A percentile compares a stretch with the other conserved stretches of the same genome.
These are phyloP conservation scores for Macrosteles quadrilineatus DNA, from an alignment of 1,140 invertebrate species.

Conservation along the genomic window DNA sequence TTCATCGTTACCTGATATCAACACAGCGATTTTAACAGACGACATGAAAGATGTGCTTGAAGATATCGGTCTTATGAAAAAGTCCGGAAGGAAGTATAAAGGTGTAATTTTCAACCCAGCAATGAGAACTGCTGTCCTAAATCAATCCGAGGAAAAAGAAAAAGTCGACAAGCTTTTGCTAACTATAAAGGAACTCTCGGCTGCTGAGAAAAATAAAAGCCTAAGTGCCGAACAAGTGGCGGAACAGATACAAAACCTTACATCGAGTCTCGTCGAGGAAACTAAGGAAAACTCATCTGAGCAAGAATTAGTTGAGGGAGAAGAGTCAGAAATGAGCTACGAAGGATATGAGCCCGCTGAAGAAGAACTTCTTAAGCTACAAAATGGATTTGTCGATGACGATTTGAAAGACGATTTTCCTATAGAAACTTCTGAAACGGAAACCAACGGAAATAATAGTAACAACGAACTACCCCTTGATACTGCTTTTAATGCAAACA, in stretches of 20 bases:
- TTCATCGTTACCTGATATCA: conserved; percentile 20
- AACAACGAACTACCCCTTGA: conserved; percentile 1
- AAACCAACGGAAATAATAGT: background rate
- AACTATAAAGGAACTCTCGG: conserved; percentile 53
- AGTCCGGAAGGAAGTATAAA: conserved; percentile 35
- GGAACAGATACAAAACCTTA: conserved; percentile 48
- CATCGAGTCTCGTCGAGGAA: conserved; percentile 43
- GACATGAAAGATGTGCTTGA: conserved; percentile 55
- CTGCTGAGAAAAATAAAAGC: conserved; percentile 42
- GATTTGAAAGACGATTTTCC: background rate
- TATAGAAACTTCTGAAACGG: background rate
- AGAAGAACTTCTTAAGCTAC: conserved; percentile 28
- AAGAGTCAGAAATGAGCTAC: conserved; percentile 8
- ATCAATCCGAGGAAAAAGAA: conserved; percentile 47
- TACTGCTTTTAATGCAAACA: no score
- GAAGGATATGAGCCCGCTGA: conserved; percentile 31
- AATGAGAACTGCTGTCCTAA: conserved; percentile 43
- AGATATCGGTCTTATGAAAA: conserved; percentile 51
- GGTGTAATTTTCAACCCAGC: conserved; percentile 54
- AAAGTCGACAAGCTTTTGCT: conserved; percentile 53
- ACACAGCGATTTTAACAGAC: conserved; percentile 53
- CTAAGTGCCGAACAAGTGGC: conserved; percentile 47
- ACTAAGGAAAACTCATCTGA: conserved; percentile 4
- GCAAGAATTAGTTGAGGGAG: conserved; percentile 2
- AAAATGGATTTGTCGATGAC: conserved; percentile 24